Percentiles rank a stretch among this genome's conserved stretches.
Conservation (phyloP, 2,888 invertebrate species). For the Drosophila fungiperda region DNA sequence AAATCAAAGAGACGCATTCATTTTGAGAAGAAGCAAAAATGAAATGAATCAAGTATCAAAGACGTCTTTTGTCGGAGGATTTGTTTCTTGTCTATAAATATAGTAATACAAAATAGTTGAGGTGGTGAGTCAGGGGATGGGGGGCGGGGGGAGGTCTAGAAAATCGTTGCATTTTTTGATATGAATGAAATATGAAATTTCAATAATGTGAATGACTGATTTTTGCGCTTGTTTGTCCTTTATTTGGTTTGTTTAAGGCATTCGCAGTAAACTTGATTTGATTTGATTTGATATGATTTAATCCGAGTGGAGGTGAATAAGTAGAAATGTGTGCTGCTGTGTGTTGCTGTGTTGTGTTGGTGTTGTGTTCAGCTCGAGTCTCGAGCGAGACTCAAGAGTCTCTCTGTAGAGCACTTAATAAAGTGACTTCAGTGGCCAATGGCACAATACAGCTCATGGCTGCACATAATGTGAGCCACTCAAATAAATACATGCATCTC, state of each 20-base stretch:
- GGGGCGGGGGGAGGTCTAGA: neutral
- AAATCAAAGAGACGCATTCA: neutral
- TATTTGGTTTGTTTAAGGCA: constrained; percentile 18
- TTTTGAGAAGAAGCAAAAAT: neutral
- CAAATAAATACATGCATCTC: constrained; percentile 12
- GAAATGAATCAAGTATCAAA: neutral
- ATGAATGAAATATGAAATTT: constrained; percentile 36
- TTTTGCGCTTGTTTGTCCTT: constrained; percentile 27
- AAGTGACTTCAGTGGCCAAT: constrained; percentile 38
- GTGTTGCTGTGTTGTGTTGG: neutral
- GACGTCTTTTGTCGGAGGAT: neutral
- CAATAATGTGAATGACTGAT: constrained; percentile 35
- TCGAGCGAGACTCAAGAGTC: neutral
- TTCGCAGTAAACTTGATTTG: constrained; percentile 30
- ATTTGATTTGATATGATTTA: constrained; percentile 26
- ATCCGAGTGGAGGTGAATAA: too few relatives aligned
- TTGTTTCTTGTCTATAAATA: neutral
- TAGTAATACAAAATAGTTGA: neutral
- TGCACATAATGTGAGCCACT: constrained; percentile 60
- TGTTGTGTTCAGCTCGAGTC: neutral
- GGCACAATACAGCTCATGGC: constrained; percentile 48
- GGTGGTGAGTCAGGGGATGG: too few relatives aligned
- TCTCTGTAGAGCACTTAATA: constrained; percentile 37
- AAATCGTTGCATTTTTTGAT: constrained; percentile 33
- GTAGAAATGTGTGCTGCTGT: neutral